phyloP scores from a whole-genome alignment of 2,113 vertebrate genomes.

The Halichoerus grypus region DNA sequence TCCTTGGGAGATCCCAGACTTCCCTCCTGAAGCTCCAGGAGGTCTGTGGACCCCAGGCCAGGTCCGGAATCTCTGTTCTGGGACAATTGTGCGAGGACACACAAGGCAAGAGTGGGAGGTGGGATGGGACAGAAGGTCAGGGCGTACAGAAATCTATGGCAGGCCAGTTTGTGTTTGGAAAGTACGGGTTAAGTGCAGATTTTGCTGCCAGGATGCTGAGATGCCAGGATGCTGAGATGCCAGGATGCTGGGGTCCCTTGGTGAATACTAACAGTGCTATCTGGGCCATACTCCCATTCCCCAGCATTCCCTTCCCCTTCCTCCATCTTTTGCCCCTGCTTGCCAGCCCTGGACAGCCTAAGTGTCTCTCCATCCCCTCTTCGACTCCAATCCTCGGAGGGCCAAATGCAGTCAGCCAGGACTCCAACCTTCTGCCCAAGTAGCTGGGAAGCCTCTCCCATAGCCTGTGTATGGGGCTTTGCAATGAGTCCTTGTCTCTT shows the following conservation, averaged over 20 bases:
- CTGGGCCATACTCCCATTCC: neutral
- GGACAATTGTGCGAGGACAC: neutral
- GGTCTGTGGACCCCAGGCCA: neutral
- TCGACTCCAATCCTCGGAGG: neutral
- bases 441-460: neutral
- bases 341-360: neutral
- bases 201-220: slow-evolving; percentile 28
- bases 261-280: slow-evolving; percentile 26
- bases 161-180: neutral
- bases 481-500: neutral
- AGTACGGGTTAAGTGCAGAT: neutral
- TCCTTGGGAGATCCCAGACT: neutral
- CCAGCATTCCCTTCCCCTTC: neutral
- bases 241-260: neutral
- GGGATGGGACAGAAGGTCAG: neutral
- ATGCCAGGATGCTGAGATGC: neutral
- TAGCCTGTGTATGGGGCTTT: neutral
- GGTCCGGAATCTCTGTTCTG: neutral
- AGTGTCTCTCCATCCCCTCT: neutral
- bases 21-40: neutral
- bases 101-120: neutral
- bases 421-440: neutral
- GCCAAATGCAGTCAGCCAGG: neutral
- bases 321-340: neutral
- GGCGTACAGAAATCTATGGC: neutral